These are phyloP conservation scores for Geophilus truncorum DNA, from an alignment of 2,888 invertebrate genomes.

Conservation along the genomic window DNA sequence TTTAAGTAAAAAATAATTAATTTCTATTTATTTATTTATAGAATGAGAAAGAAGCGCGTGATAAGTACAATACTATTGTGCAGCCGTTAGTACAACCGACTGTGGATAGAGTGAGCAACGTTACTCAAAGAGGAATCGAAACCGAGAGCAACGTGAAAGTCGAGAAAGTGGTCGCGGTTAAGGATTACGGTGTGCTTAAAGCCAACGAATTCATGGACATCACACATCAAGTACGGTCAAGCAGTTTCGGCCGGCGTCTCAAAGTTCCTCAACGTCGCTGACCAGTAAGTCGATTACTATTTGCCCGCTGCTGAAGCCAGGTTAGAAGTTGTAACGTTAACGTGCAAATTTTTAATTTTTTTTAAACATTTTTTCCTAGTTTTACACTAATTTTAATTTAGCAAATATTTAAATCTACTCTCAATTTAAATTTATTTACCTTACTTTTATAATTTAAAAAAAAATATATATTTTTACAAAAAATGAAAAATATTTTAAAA, in stretches of 20 bases:
- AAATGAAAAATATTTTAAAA: too few relatives aligned
- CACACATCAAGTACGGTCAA: too few relatives aligned
- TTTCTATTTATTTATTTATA: not conserved
- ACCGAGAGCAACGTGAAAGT: slow-evolving; percentile 28
- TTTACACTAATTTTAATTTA: too few relatives aligned
- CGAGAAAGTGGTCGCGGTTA: slow-evolving; percentile 28
- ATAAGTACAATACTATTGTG: slow-evolving; percentile 29
- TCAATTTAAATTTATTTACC: too few relatives aligned
- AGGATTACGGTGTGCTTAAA: slow-evolving; percentile 32
- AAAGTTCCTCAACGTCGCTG: too few relatives aligned
- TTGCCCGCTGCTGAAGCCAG: slow-evolving; percentile 60
- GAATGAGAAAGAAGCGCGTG: slow-evolving; percentile 34
- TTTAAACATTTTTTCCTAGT: too few relatives aligned
- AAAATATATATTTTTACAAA: too few relatives aligned
- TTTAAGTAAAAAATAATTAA: not conserved
- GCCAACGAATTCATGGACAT: slow-evolving; percentile 34
- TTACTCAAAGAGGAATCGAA: slow-evolving; percentile 30
- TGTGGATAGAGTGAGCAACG: not conserved
- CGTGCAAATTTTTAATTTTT: too few relatives aligned
- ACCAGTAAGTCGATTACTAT: slow-evolving; percentile 67
- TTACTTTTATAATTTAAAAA: too few relatives aligned
- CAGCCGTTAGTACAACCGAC: slow-evolving; percentile 25
- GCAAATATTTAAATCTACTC: too few relatives aligned
- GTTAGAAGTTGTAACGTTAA: too few relatives aligned
- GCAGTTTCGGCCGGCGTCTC: too few relatives aligned